Evolutionary conservation across 2,797 vertebrate species (phyloP).

Genomic region (Ceyx erithaca): DNA sequence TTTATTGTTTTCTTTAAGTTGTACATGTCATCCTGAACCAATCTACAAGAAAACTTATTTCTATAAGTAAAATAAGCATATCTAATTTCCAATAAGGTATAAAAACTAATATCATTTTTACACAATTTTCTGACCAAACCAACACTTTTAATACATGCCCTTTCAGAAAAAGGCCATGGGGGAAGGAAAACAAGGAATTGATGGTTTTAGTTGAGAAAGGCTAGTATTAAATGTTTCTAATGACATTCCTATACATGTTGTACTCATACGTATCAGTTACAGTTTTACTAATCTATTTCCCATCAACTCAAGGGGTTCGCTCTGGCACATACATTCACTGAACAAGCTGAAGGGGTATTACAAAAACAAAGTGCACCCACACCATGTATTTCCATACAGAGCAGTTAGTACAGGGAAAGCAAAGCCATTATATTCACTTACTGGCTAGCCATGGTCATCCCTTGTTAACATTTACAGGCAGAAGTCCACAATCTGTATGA

Average conservation of each 20-base stretch:
- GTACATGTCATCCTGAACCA: neutral
- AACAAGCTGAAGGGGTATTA: neutral
- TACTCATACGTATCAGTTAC: neutral
- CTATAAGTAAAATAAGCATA: neutral
- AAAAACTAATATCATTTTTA: neutral
- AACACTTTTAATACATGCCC: neutral
- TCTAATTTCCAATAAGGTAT: neutral
- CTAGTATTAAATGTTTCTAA: neutral
- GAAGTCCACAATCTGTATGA: neutral
- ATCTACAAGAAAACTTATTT: neutral
- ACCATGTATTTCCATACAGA: neutral
- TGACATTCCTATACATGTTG: neutral
- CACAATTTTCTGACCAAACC: neutral
- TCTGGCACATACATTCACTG: neutral
- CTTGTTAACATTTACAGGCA: neutral
- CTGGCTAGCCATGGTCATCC: neutral
- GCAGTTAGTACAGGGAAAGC: neutral
- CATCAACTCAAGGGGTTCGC: neutral
- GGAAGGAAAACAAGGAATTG: neutral
- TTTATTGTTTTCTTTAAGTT: neutral
- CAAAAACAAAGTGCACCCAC: neutral
- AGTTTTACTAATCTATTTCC: neutral
- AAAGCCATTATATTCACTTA: neutral
- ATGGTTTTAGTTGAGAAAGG: neutral
- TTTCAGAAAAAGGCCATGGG: neutral